These are phyloP conservation scores for Indri indri DNA, from an alignment of 2,113 vertebrate species.

Conservation along the genomic window DNA sequence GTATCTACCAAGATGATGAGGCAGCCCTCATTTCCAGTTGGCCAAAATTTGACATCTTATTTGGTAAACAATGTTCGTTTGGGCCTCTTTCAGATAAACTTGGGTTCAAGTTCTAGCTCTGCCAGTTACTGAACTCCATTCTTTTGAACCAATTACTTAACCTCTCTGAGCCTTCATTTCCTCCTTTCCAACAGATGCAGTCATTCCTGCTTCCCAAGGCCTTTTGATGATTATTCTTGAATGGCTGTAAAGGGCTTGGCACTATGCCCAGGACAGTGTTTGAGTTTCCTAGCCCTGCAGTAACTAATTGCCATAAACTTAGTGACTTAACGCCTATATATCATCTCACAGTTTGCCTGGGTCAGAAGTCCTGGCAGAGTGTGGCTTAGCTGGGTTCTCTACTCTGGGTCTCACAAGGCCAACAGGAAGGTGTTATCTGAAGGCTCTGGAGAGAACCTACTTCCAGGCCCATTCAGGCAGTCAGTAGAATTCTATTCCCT, in stretches of 20 bases:
- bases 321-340: not conserved
- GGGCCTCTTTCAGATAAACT: not conserved
- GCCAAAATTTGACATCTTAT: not conserved
- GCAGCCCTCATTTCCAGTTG: not conserved
- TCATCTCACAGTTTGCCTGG: not conserved
- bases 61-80: not conserved
- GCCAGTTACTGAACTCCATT: not conserved
- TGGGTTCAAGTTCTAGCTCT: not conserved
- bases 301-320: not conserved
- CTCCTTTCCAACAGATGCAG: not conserved
- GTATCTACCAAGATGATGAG: not conserved
- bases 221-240: not conserved
- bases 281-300: not conserved
- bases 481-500: not conserved
- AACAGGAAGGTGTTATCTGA: not conserved
- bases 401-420: not conserved
- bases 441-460: not conserved
- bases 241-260: not conserved
- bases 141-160: not conserved
- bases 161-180: not conserved
- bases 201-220: not conserved
- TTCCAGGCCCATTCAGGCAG: not conserved
- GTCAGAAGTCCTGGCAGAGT: not conserved
- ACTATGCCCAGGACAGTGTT: not conserved
- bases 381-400: not conserved